Percentiles rank a stretch among this genome's conserved stretches.
Evolutionary conservation across 2,113 vertebrate genomes (phyloP).

Genomic region (Tragelaphus scriptus): DNA sequence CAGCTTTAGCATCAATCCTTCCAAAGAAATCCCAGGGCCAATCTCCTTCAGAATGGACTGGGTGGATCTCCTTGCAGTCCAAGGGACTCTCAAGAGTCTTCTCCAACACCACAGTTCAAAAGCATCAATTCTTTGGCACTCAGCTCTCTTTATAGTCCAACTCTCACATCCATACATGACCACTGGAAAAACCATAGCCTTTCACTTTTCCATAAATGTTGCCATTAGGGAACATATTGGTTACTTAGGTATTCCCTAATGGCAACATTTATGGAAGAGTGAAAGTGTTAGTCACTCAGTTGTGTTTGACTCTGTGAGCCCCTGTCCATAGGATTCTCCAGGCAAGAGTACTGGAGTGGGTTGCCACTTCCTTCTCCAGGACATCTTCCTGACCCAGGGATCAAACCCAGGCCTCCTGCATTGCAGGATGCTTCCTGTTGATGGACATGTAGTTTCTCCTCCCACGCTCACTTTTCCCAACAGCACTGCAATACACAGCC

Average conservation of each 20-base stretch:
- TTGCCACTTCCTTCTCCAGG: background rate
- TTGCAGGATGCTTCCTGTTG: background rate
- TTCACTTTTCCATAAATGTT: too few relatives aligned
- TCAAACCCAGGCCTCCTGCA: background rate
- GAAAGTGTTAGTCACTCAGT: background rate
- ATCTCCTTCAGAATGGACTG: too few relatives aligned
- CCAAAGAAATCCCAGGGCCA: too few relatives aligned
- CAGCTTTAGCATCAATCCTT: too few relatives aligned
- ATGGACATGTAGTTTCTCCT: background rate
- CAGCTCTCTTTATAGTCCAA: too few relatives aligned
- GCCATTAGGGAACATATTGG: too few relatives aligned
- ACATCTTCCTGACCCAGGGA: background rate
- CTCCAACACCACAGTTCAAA: too few relatives aligned
- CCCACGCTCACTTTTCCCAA: background rate
- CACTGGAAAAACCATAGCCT: too few relatives aligned
- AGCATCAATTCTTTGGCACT: too few relatives aligned
- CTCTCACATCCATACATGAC: too few relatives aligned
- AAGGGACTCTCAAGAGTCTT: too few relatives aligned
- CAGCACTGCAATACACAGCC: background rate
- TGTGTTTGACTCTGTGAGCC: background rate
- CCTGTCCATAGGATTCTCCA: background rate
- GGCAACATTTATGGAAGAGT: background rate
- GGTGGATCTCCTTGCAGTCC: too few relatives aligned
- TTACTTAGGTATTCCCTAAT: background rate
- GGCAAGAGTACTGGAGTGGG: background rate